These are phyloP conservation scores for Drosophila albomicans DNA, from an alignment of 1,140 invertebrate species.

Conservation along the genomic window DNA sequence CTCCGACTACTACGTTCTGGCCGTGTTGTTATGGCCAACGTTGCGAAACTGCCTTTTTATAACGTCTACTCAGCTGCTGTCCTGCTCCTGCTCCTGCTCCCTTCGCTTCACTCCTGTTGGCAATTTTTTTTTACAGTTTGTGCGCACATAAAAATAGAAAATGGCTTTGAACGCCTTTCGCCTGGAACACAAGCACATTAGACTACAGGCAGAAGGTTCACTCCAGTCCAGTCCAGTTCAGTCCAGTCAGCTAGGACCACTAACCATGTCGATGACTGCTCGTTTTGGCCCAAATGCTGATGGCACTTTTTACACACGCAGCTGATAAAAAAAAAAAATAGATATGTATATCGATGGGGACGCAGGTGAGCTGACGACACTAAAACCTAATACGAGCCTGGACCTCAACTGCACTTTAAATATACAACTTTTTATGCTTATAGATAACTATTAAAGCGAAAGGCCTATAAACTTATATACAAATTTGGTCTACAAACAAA, in stretches of 20 bases:
- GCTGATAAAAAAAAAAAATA: constrained; percentile 23
- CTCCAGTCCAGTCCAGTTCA: background rate
- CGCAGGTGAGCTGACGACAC: constrained; percentile 32
- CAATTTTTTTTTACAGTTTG: constrained; percentile 76
- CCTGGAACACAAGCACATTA: constrained; percentile 70
- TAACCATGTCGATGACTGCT: constrained; percentile 48
- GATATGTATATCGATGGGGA: constrained; percentile 15
- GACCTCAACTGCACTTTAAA: constrained; percentile 18
- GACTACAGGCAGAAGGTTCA: constrained; percentile 51
- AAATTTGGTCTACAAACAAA: background rate
- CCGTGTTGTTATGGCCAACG: constrained; percentile 77
- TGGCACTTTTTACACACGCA: constrained; percentile 56
- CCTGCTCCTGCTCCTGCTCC: background rate
- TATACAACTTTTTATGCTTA: constrained; percentile 24
- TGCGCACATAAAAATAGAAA: constrained; percentile 83
- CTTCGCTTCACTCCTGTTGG: constrained; percentile 11
- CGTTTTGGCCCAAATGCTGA: constrained; percentile 70
- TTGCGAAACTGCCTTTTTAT: constrained; percentile 72
- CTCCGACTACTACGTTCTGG: constrained; percentile 35
- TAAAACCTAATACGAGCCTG: constrained; percentile 11
- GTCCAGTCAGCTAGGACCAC: background rate
- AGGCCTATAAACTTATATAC: background rate
- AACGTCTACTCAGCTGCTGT: constrained; percentile 60
- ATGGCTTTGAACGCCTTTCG: constrained; percentile 69
- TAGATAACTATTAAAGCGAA: constrained; percentile 1